phyloP scores from a whole-genome alignment of 2,888 invertebrate genomes.

The Caenorhabditis parvicauda region DNA sequence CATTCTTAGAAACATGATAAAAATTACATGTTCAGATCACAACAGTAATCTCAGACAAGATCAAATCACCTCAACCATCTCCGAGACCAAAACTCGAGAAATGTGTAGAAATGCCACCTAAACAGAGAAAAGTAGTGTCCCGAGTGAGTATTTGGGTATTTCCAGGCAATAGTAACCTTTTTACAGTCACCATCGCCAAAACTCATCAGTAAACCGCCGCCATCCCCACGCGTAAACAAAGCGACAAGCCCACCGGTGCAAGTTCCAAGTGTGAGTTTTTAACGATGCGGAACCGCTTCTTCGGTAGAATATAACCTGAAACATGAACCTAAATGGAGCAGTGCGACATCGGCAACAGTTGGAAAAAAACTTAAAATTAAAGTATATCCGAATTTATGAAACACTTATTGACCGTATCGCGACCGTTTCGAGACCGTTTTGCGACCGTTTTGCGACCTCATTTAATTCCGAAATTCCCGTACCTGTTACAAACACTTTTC shows the following conservation, averaged over 20 bases:
- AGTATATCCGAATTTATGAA: too few relatives aligned
- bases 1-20: not conserved
- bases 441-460: too few relatives aligned
- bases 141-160: conserved; percentile 27
- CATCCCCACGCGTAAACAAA: conserved; percentile 22
- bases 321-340: too few relatives aligned
- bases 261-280: not conserved
- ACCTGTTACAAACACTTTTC: too few relatives aligned
- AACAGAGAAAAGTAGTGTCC: conserved; percentile 29
- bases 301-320: too few relatives aligned
- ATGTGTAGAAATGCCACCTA: conserved; percentile 39
- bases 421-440: too few relatives aligned
- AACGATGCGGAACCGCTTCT: too few relatives aligned
- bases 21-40: conserved; percentile 18
- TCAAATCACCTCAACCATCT: conserved; percentile 27
- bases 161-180: too few relatives aligned
- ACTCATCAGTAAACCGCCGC: conserved; percentile 27
- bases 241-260: conserved; percentile 16
- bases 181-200: conserved; percentile 29
- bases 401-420: too few relatives aligned
- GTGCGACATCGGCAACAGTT: too few relatives aligned
- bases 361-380: too few relatives aligned
- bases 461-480: too few relatives aligned
- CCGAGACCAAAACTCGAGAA: conserved; percentile 23
- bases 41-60: conserved; percentile 33